Evolutionary conservation across 2,888 invertebrate genomes (phyloP).

Genomic region (Spisula subtruncata): DNA sequence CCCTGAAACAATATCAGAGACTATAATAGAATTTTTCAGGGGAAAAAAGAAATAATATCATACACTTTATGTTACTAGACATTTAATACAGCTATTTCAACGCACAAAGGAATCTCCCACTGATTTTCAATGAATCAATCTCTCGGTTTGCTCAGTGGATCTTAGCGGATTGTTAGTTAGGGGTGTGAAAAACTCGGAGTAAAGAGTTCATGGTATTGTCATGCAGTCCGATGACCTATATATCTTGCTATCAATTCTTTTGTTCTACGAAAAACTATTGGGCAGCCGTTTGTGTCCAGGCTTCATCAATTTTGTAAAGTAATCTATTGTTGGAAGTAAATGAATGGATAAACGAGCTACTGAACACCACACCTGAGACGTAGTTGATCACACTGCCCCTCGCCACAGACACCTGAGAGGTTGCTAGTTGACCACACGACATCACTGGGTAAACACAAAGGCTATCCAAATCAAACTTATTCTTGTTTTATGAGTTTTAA

Average conservation of each 20-base stretch:
- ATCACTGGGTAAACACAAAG: conserved; percentile 4
- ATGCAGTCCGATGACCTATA: conserved; percentile 10
- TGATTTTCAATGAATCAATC: conserved; percentile 28
- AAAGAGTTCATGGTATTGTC: conserved; percentile 17
- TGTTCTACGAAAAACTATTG: conserved; percentile 8
- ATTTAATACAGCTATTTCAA: conserved; percentile 23
- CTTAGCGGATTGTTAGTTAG: background rate
- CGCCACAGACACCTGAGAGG: background rate
- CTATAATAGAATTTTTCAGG: background rate
- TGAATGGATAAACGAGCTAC: conserved; percentile 46
- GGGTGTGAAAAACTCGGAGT: background rate
- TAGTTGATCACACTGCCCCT: background rate
- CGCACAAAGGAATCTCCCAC: conserved; percentile 14
- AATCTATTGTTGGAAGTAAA: conserved; percentile 32
- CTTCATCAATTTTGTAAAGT: conserved; percentile 51
- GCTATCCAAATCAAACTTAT: background rate
- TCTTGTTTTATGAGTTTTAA: background rate
- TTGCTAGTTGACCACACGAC: no score
- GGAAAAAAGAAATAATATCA: background rate
- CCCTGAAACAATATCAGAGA: background rate
- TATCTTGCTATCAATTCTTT: conserved; percentile 13
- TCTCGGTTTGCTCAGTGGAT: background rate
- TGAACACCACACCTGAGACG: conserved; percentile 33
- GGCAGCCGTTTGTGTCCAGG: conserved; percentile 1
- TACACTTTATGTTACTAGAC: background rate